phyloP scores from a whole-genome alignment of 2,797 vertebrate species.

The Peromyscus eremicus region DNA sequence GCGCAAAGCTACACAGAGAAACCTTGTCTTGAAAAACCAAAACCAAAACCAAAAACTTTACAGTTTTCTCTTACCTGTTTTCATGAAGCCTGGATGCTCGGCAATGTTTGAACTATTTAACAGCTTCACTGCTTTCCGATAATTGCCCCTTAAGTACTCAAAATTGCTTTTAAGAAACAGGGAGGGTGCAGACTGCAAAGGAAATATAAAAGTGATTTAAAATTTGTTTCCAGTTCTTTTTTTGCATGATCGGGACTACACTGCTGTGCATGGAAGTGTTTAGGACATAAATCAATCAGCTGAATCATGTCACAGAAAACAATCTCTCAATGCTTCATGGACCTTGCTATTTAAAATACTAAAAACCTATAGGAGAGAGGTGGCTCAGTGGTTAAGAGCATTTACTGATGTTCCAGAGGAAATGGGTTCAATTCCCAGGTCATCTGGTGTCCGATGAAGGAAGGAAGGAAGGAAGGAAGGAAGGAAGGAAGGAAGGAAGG shows the following conservation, averaged over 20 bases:
- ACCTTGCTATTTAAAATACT: not conserved
- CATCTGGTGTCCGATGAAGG: too few relatives aligned
- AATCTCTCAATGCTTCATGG: not conserved
- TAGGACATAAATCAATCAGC: not conserved
- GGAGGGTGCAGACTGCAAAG: conserved; percentile 95
- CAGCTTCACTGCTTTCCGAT: conserved; percentile 98
- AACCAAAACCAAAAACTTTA: not conserved
- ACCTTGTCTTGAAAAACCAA: too few relatives aligned
- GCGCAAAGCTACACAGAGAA: too few relatives aligned
- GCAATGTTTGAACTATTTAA: conserved; percentile 98
- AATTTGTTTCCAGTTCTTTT: conserved; percentile 45
- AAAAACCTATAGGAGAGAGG: too few relatives aligned
- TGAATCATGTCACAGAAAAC: not conserved
- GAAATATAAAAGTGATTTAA: conserved; percentile 74
- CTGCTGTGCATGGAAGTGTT: not conserved
- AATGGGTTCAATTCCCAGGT: too few relatives aligned
- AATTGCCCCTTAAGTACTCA: conserved; percentile 99
- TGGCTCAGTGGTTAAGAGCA: too few relatives aligned
- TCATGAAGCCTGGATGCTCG: conserved; percentile 97
- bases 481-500: too few relatives aligned
- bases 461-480: too few relatives aligned
- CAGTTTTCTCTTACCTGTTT: conserved; percentile 92
- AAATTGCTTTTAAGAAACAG: conserved; percentile 99
- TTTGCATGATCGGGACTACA: not conserved
- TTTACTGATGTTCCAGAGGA: too few relatives aligned